Conservation (phyloP, 2,113 vertebrate genomes). For the Pomatorhinus ruficollis region DNA sequence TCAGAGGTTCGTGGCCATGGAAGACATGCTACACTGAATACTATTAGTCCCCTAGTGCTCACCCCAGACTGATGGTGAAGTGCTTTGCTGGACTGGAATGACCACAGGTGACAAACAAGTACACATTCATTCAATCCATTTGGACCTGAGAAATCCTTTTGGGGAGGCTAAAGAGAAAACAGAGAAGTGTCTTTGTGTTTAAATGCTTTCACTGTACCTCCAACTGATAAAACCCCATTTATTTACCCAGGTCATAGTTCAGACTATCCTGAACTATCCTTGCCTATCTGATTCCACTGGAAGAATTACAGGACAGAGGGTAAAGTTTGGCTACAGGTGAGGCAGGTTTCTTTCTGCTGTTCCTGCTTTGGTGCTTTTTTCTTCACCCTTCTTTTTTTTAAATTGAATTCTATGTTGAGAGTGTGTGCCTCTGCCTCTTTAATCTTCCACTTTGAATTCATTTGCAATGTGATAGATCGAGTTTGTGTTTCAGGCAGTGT, state of each 20-base stretch:
- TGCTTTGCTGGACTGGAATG: neutral
- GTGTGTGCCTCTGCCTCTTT: neutral
- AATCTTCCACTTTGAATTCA: slow-evolving; percentile 57
- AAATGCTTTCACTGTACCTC: neutral
- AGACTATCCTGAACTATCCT: neutral
- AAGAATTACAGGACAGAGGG: neutral
- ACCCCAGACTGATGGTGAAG: neutral
- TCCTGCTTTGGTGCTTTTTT: neutral
- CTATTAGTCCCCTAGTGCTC: neutral
- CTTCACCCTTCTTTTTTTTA: neutral
- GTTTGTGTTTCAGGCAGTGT: slow-evolving; percentile 59
- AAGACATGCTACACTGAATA: neutral
- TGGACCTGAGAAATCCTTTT: neutral
- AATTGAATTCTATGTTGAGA: neutral
- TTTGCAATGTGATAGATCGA: slow-evolving; percentile 27
- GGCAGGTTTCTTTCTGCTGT: neutral
- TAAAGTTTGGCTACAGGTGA: neutral
- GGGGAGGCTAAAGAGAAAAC: neutral
- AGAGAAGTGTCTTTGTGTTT: neutral
- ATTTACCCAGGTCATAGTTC: neutral
- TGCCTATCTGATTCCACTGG: neutral
- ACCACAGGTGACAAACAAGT: neutral
- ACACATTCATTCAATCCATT: neutral
- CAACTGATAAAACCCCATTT: rapidly evolving
- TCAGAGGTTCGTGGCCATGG: rapidly evolving